phyloP scores from a whole-genome alignment of 2,797 vertebrate species.

The Neoniphon sammara region DNA sequence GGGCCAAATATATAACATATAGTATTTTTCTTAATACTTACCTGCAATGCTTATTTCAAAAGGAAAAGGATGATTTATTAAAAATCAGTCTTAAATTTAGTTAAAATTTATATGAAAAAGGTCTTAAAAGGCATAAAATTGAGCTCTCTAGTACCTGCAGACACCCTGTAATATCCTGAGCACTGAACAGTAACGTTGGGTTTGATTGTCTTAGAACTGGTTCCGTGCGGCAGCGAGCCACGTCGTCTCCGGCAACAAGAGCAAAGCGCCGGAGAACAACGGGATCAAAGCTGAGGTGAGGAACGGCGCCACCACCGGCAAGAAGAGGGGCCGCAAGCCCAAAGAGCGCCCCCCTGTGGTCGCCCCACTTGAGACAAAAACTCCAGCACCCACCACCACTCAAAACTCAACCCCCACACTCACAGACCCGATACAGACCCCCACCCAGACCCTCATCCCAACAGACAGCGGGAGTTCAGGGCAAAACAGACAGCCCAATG shows the following conservation, averaged over 20 bases:
- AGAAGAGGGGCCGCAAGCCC: slow-evolving; percentile 93
- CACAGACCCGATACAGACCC: slow-evolving; percentile 73
- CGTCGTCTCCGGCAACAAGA: slow-evolving; percentile 84
- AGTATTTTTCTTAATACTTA: too few species aligned
- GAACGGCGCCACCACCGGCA: slow-evolving; percentile 82
- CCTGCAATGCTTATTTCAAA: too few species aligned
- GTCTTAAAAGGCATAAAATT: too few species aligned
- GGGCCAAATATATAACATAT: too few species aligned
- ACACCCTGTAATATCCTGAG: background rate
- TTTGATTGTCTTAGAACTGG: slow-evolving; percentile 88
- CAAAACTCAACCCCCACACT: slow-evolving; percentile 66
- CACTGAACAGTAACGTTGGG: slow-evolving; percentile 10
- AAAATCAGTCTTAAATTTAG: too few species aligned
- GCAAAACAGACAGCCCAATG: slow-evolving; percentile 80
- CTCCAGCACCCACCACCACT: slow-evolving; percentile 75
- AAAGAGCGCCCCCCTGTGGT: slow-evolving; percentile 85
- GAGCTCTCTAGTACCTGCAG: too few species aligned
- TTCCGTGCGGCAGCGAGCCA: slow-evolving; percentile 90
- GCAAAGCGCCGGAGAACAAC: slow-evolving; percentile 78
- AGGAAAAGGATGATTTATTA: too few species aligned
- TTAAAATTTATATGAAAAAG: too few species aligned
- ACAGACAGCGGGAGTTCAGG: slow-evolving; percentile 74
- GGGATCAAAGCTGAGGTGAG: slow-evolving; percentile 84
- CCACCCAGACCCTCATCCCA: slow-evolving; percentile 68
- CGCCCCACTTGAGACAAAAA: slow-evolving; percentile 68